A percentile compares a stretch with the other conserved stretches of the same genome.
Evolutionary conservation across 2,797 vertebrate species (phyloP).

Genomic region (Gobionotothen gibberifrons): DNA sequence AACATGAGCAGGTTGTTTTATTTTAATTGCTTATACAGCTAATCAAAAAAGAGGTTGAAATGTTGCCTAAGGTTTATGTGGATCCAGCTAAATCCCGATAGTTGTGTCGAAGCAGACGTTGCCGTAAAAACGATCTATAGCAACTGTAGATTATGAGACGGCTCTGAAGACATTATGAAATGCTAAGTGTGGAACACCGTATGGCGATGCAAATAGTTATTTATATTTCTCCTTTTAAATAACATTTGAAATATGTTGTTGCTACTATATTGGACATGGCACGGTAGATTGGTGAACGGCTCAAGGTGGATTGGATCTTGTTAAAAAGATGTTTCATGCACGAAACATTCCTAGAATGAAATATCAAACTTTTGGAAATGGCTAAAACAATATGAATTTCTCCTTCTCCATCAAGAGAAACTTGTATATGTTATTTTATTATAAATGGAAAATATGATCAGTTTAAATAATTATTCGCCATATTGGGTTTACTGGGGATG

Average conservation of each 20-base stretch:
- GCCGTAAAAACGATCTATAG: constrained; percentile 64
- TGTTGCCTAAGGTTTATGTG: constrained; percentile 56
- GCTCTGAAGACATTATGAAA: constrained; percentile 49
- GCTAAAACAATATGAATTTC: no score
- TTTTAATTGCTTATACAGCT: constrained; percentile 48
- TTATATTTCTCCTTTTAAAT: constrained; percentile 37
- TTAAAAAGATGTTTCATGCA: not conserved
- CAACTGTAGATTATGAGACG: constrained; percentile 54
- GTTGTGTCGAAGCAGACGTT: constrained; percentile 49
- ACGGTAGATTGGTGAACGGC: not conserved
- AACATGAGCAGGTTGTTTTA: constrained; percentile 30
- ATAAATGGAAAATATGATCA: not conserved
- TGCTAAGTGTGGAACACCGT: constrained; percentile 26
- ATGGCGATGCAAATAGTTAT: constrained; percentile 22
- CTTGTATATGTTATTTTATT: not conserved
- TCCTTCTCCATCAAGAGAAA: not conserved
- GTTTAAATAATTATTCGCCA: not conserved
- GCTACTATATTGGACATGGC: not conserved
- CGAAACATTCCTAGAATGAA: not conserved
- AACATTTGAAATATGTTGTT: constrained; percentile 27
- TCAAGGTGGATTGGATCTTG: constrained; percentile 7
- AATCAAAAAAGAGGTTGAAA: constrained; percentile 49
- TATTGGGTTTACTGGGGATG: not conserved
- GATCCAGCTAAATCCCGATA: constrained; percentile 52
- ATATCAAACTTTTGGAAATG: not conserved